Evolutionary conservation across 2,797 vertebrate genomes (phyloP).

Genomic region (Lophotriccus pileatus): DNA sequence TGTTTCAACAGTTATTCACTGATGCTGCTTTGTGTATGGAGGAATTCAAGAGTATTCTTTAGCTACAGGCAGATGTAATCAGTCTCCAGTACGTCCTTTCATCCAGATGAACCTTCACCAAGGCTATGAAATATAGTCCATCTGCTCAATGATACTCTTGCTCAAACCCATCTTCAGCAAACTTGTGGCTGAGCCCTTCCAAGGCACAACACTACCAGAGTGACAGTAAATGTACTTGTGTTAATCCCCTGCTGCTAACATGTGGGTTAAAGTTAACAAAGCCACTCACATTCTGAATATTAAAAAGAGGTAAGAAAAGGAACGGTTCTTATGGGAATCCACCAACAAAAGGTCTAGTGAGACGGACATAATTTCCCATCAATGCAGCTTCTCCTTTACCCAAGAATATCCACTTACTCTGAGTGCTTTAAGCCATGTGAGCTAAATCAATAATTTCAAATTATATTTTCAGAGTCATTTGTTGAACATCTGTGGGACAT

Average conservation of each 20-base stretch:
- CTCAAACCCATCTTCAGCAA: background rate
- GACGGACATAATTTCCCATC: background rate
- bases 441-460: background rate
- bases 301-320: background rate
- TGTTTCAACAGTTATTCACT: background rate
- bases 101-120: background rate
- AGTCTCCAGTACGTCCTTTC: background rate
- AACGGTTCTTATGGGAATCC: background rate
- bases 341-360: background rate
- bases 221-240: background rate
- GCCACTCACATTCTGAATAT: background rate
- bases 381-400: background rate
- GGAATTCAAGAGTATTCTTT: background rate
- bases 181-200: background rate
- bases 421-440: background rate
- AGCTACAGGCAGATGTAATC: background rate
- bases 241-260: background rate
- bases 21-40: background rate
- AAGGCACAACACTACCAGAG: background rate
- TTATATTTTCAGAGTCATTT: background rate
- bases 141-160: background rate
- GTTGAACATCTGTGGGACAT: background rate
- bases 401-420: background rate
- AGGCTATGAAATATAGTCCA: background rate
- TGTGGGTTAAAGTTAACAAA: background rate